Conservation (phyloP, 2,797 vertebrate species). For the Pristis pectinata region DNA sequence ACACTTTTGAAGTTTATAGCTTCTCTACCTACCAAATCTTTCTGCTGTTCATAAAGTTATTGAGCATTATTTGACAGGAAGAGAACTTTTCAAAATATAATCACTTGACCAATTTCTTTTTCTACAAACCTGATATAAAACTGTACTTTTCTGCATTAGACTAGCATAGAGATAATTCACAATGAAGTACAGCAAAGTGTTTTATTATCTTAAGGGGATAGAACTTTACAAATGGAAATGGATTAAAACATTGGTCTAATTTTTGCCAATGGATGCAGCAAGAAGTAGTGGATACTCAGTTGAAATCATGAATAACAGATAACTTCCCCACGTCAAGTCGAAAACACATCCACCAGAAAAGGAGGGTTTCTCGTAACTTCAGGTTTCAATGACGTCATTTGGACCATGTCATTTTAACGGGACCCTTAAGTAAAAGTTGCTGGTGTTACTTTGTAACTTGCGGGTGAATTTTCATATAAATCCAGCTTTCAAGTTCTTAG, state of each 20-base stretch:
- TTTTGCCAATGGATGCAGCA: background rate
- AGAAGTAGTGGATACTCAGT: background rate
- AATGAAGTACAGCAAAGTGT: no score
- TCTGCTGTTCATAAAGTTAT: background rate
- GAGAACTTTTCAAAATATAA: no score
- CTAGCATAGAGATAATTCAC: background rate
- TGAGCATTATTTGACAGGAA: background rate
- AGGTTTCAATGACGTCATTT: background rate
- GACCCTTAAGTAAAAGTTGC: no score
- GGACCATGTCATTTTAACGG: background rate
- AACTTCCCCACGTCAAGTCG: background rate
- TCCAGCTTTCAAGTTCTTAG: background rate
- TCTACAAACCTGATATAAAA: no score
- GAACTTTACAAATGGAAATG: background rate
- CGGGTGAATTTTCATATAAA: no score
- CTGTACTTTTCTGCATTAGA: no score
- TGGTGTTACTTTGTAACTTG: no score
- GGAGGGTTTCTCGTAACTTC: background rate
- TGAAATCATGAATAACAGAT: background rate
- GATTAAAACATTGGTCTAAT: background rate
- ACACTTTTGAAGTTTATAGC: background rate
- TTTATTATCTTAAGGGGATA: background rate
- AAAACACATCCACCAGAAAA: background rate
- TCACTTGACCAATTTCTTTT: no score
- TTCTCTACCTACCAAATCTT: background rate